Percentiles rank a stretch among this genome's conserved stretches.
Evolutionary conservation across 2,888 invertebrate species (phyloP).

Genomic region (Caenorhabditis sulstoni): DNA sequence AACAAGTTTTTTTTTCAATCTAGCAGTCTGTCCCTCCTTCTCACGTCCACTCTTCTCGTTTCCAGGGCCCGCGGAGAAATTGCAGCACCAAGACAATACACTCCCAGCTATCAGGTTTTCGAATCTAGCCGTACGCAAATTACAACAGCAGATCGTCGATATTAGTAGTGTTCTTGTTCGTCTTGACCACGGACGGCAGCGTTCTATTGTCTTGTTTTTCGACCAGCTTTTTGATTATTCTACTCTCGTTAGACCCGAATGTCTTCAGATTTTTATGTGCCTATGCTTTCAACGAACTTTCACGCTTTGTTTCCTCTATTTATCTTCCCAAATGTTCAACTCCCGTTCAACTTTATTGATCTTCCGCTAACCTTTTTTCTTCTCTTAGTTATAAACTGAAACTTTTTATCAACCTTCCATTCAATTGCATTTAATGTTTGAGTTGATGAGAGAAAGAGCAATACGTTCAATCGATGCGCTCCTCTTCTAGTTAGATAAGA

Average conservation of each 20-base stretch:
- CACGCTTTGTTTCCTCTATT: constrained; percentile 40
- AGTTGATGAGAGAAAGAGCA: background rate
- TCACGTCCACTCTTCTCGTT: constrained; percentile 30
- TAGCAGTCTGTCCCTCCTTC: background rate
- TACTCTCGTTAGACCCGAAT: constrained; percentile 12
- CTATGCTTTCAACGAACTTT: constrained; percentile 48
- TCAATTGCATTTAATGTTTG: background rate
- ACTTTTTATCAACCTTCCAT: background rate
- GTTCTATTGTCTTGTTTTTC: constrained; percentile 13
- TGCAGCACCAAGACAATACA: constrained; percentile 49
- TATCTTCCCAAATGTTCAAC: constrained; percentile 35
- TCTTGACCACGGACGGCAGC: background rate
- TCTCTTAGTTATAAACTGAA: constrained; percentile 5
- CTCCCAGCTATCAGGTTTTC: constrained; percentile 63
- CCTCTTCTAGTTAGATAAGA: too few species aligned
- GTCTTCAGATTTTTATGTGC: constrained; percentile 41
- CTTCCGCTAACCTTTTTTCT: constrained; percentile 23
- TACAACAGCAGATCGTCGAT: constrained; percentile 58
- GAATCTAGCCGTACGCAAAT: constrained; percentile 59
- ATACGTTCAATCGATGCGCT: background rate
- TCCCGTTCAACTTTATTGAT: constrained; percentile 39
- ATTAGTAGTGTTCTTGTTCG: constrained; percentile 43
- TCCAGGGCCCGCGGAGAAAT: constrained; percentile 58
- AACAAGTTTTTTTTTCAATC: constrained; percentile 36
- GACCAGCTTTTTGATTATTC: constrained; percentile 7